These are phyloP conservation scores for Anabacerthia variegaticeps DNA, from an alignment of 2,797 vertebrate species.

Conservation along the genomic window DNA sequence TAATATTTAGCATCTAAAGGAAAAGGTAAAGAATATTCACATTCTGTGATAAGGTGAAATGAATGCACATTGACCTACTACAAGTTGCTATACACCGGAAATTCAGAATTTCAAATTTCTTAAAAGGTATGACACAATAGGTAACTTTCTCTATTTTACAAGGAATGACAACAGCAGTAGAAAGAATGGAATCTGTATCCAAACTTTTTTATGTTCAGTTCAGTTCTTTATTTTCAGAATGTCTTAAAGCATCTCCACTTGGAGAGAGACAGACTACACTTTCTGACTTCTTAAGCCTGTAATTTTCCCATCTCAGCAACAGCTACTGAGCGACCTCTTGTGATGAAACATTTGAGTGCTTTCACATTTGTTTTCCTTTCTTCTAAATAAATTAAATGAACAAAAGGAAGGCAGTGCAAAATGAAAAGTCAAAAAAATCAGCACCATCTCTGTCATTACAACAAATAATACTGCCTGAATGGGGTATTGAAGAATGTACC, in stretches of 20 bases:
- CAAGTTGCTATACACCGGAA: not conserved
- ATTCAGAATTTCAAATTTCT: not conserved
- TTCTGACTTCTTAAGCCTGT: not conserved
- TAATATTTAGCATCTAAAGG: not conserved
- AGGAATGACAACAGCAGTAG: not conserved
- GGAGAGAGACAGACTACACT: not conserved
- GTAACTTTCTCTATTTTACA: not conserved
- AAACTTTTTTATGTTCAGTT: not conserved
- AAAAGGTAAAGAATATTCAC: not conserved
- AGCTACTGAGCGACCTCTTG: slow-evolving; percentile 71
- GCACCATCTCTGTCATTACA: not conserved
- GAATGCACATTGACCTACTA: not conserved
- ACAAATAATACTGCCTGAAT: not conserved
- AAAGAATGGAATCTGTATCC: not conserved
- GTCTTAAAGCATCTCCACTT: not conserved
- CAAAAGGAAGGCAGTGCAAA: not conserved
- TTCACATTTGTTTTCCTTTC: not conserved
- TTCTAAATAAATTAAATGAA: rapidly evolving
- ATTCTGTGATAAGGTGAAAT: not conserved
- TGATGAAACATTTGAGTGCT: not conserved
- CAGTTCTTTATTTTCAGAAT: not conserved
- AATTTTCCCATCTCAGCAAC: not conserved
- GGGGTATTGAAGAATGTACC: not conserved
- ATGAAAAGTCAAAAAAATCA: not conserved
- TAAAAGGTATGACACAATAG: not conserved